Percentiles rank a stretch among this genome's conserved stretches.
phyloP scores from a whole-genome alignment of 2,797 vertebrate genomes.

The Anguilla anguilla region DNA sequence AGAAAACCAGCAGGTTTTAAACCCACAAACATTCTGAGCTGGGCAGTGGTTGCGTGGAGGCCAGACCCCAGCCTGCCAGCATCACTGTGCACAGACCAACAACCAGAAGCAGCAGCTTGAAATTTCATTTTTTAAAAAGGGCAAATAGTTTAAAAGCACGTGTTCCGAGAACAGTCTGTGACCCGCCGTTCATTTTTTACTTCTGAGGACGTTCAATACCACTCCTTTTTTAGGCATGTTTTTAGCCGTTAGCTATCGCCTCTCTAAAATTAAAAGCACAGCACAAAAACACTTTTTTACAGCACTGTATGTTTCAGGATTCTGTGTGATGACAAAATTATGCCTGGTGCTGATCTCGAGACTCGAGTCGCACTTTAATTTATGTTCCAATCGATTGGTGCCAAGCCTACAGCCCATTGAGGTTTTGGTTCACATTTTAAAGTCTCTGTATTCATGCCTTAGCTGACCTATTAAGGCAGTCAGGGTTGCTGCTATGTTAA shows the following conservation, averaged over 20 bases:
- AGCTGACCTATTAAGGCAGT: neutral
- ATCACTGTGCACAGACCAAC: neutral
- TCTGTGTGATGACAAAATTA: neutral
- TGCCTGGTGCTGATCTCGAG: neutral
- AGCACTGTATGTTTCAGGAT: neutral
- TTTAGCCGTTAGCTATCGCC: neutral
- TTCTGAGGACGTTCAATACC: neutral
- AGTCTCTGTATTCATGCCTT: neutral
- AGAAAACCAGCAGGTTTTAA: neutral
- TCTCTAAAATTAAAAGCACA: neutral
- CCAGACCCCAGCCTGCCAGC: neutral
- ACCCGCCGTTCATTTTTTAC: neutral
- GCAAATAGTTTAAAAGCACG: neutral
- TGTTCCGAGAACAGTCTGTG: neutral
- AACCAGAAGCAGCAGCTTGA: neutral
- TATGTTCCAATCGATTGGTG: neutral
- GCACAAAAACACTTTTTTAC: neutral
- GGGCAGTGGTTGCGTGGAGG: neutral
- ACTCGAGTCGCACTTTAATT: neutral
- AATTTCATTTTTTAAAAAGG: neutral
- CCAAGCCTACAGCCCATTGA: neutral
- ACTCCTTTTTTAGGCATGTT: conserved; percentile 6
- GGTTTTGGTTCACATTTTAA: neutral
- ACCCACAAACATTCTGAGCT: neutral
- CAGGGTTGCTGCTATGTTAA: neutral